Conservation (phyloP, 2,888 invertebrate species). For the Orthonychiurus folsomi region DNA sequence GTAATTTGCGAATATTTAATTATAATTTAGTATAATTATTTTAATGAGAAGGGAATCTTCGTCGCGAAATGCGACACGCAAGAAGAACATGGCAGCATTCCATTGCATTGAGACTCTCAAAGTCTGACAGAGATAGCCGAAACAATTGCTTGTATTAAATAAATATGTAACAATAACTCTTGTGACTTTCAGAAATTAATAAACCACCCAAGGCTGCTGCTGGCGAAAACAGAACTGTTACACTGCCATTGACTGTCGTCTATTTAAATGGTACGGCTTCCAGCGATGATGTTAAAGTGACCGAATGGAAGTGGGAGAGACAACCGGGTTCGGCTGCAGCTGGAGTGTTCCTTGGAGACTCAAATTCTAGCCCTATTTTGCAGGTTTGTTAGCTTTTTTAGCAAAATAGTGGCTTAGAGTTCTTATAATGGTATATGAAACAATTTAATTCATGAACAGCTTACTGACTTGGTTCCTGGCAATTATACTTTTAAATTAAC, state of each 20-base stretch:
- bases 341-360: slow-evolving; percentile 66
- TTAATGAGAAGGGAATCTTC: background rate
- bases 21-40: too few species aligned
- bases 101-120: too few species aligned
- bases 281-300: slow-evolving; percentile 71
- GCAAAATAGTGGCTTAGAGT: background rate
- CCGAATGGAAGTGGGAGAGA: slow-evolving; percentile 77
- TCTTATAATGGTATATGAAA: background rate
- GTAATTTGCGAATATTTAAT: slow-evolving; percentile 54
- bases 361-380: slow-evolving; percentile 67
- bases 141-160: too few species aligned
- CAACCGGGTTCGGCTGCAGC: slow-evolving; percentile 65
- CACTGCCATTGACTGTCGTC: slow-evolving; percentile 72
- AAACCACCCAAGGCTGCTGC: slow-evolving; percentile 63
- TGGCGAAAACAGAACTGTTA: slow-evolving; percentile 56
- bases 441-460: slow-evolving; percentile 45
- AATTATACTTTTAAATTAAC: slow-evolving; percentile 78
- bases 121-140: too few species aligned
- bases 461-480: slow-evolving; percentile 76
- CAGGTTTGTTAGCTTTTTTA: slow-evolving; percentile 51
- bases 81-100: too few species aligned
- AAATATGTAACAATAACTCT: too few species aligned
- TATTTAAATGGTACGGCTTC: slow-evolving; percentile 70
- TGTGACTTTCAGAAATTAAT: slow-evolving; percentile 62
- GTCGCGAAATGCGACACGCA: too few species aligned